Conservation (phyloP, 92 coral and sea anemone genomes). For the Micromussa lordhowensis region DNA sequence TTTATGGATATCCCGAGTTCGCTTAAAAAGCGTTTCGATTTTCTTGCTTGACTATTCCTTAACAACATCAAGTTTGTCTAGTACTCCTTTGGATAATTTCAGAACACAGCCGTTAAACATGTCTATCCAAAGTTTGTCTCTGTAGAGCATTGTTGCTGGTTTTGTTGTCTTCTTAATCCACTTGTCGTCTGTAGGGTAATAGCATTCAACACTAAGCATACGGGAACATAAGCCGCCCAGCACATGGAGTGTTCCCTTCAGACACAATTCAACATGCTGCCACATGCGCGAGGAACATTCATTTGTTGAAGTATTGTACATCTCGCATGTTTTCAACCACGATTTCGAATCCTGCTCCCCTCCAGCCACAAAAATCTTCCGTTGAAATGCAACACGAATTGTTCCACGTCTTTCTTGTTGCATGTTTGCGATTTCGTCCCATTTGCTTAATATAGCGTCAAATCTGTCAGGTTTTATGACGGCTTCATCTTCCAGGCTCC, state of each 20-base stretch:
- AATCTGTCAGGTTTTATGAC: not conserved
- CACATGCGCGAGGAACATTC: not conserved
- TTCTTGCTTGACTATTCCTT: not conserved
- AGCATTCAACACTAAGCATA: not conserved
- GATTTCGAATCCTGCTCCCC: not conserved
- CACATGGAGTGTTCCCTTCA: not conserved
- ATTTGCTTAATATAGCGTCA: not conserved
- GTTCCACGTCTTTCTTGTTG: not conserved
- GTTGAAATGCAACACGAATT: not conserved
- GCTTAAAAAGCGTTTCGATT: no score
- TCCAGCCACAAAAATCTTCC: slow-evolving; percentile 3
- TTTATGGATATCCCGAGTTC: no score
- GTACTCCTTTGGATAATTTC: slow-evolving; percentile 17
- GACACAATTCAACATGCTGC: slow-evolving; percentile 6
- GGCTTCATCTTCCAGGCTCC: not conserved
- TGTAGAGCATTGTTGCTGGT: not conserved
- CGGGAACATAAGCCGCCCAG: not conserved
- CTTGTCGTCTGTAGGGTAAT: slow-evolving; percentile 10
- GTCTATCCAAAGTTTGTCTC: no score
- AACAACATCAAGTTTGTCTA: not conserved
- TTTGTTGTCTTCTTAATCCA: slow-evolving; percentile 26
- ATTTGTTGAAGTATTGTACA: not conserved
- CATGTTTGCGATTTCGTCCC: slow-evolving; percentile 9
- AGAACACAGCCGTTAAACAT: slow-evolving; percentile 17
- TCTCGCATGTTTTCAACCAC: not conserved